These are phyloP conservation scores for Sebastes steindachneri DNA, from an alignment of 2,797 vertebrate species.

Conservation along the genomic window DNA sequence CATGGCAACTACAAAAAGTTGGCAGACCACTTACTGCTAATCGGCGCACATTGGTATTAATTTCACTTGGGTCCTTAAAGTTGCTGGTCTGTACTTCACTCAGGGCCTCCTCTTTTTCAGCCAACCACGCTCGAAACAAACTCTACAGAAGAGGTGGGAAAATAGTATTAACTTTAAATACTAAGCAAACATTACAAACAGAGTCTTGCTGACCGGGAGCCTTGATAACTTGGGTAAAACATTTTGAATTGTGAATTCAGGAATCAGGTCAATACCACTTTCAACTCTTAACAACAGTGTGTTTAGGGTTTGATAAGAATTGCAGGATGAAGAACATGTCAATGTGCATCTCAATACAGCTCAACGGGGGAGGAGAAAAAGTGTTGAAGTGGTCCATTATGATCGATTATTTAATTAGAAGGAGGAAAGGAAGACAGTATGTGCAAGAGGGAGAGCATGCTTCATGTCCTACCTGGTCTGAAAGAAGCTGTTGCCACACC, in stretches of 20 bases:
- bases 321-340: not conserved
- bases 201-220: not conserved
- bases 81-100: conserved; percentile 89
- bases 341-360: not conserved
- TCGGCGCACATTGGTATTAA: conserved; percentile 90
- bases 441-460: not conserved
- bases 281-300: not conserved
- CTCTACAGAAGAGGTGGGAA: conserved; percentile 71
- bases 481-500: conserved; percentile 92
- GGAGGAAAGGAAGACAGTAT: not conserved
- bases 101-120: conserved; percentile 91
- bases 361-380: not conserved
- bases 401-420: not conserved
- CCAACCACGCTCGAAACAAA: conserved; percentile 90
- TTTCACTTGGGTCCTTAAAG: conserved; percentile 91
- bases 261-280: not conserved
- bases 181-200: not conserved
- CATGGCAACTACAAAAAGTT: not conserved
- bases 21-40: conserved; percentile 89
- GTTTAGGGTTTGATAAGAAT: not conserved
- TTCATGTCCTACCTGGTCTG: conserved; percentile 89
- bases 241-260: not conserved
- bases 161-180: not conserved
- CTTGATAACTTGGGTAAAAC: not conserved
- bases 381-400: not conserved